Percentiles rank a stretch among this genome's conserved stretches.
Evolutionary conservation across 1,140 invertebrate genomes (phyloP).

Genomic region (Mamestra configurata): DNA sequence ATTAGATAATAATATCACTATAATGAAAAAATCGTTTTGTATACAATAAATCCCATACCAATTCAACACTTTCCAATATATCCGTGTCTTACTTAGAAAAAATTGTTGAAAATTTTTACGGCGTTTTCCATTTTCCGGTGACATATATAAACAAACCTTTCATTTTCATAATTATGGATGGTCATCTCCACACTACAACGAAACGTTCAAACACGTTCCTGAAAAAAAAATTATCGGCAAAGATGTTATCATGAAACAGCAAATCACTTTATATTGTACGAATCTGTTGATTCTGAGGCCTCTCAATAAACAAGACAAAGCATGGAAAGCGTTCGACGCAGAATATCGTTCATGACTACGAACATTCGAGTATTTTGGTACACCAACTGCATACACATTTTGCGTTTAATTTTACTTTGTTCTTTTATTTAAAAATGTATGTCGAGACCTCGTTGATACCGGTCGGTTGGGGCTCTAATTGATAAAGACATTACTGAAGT

Average conservation of each 20-base stretch:
- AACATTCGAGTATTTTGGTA: not conserved
- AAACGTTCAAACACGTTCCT: not conserved
- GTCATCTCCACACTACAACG: not conserved
- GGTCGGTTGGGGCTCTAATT: slow-evolving; percentile 21
- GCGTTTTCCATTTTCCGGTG: too few relatives aligned
- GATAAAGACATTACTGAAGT: slow-evolving; percentile 35
- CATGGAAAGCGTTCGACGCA: not conserved
- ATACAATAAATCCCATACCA: too few relatives aligned
- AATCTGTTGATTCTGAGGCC: not conserved
- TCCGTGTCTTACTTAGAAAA: too few relatives aligned
- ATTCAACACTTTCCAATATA: too few relatives aligned
- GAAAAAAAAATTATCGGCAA: not conserved
- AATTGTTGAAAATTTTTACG: too few relatives aligned
- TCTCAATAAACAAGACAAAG: slow-evolving; percentile 3
- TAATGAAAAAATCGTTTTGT: too few relatives aligned
- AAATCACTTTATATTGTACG: not conserved
- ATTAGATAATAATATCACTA: too few relatives aligned
- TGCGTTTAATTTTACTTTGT: slow-evolving; percentile 21
- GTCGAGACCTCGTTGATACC: slow-evolving; percentile 14
- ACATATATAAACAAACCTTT: too few relatives aligned
- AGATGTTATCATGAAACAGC: not conserved
- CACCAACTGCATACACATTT: slow-evolving; percentile 13
- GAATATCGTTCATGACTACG: not conserved
- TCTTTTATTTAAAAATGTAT: slow-evolving; percentile 34
- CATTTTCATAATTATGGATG: too few relatives aligned